Evolutionary conservation across 2,888 invertebrate species (phyloP).

Genomic region (Apamea anceps): DNA sequence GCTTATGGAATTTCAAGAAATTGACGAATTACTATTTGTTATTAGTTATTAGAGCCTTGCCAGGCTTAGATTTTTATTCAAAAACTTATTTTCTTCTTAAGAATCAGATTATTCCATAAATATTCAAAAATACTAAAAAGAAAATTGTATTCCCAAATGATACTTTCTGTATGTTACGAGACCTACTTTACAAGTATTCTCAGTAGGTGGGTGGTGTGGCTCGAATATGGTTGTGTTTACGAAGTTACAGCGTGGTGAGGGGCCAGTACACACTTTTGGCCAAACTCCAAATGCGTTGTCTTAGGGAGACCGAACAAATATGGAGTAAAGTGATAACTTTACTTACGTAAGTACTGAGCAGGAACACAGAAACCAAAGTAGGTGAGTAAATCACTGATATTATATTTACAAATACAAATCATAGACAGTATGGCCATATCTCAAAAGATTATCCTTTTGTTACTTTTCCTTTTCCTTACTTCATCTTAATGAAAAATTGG

Average conservation of each 20-base stretch:
- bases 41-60: not conserved
- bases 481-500: not conserved
- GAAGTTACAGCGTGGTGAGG: constrained; percentile 41
- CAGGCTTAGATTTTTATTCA: not conserved
- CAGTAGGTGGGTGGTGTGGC: constrained; percentile 16
- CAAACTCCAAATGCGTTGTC: constrained; percentile 61
- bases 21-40: not conserved
- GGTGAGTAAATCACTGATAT: not conserved
- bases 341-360: not conserved
- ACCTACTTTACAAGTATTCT: constrained; percentile 30
- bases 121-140: not conserved
- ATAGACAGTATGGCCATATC: not conserved
- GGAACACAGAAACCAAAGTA: not conserved
- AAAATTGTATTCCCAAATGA: constrained; percentile 14
- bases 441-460: not conserved
- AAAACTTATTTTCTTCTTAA: not conserved
- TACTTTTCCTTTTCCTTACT: not conserved
- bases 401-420: not conserved
- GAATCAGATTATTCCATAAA: not conserved
- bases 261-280: constrained; percentile 60
- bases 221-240: constrained; percentile 47
- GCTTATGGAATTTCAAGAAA: not conserved
- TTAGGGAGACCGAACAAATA: constrained; percentile 54
- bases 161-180: constrained; percentile 8
- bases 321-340: constrained; percentile 41